These are phyloP conservation scores for Lipophrys pholis DNA, from an alignment of 2,113 vertebrate species.

Conservation along the genomic window DNA sequence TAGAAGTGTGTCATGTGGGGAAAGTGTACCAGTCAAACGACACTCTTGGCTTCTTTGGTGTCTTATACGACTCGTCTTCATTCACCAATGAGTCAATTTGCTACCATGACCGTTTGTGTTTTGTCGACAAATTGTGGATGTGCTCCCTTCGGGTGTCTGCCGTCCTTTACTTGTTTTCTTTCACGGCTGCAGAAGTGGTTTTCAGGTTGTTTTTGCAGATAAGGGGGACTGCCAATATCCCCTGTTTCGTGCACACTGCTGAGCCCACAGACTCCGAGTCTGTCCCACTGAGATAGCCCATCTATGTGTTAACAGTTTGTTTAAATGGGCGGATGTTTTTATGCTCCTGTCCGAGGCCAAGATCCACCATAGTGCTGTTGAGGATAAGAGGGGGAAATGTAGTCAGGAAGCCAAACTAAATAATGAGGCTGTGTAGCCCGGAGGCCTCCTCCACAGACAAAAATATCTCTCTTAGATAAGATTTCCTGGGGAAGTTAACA, in stretches of 20 bases:
- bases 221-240: constrained; percentile 47
- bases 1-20: background rate
- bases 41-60: background rate
- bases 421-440: constrained; percentile 69
- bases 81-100: background rate
- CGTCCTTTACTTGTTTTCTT: constrained; percentile 41
- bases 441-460: constrained; percentile 63
- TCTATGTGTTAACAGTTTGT: constrained; percentile 77
- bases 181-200: constrained; percentile 50
- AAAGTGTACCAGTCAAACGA: background rate
- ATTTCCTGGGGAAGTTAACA: constrained; percentile 75
- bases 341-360: constrained; percentile 69
- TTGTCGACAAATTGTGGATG: constrained; percentile 8
- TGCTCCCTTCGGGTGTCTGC: constrained; percentile 35
- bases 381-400: constrained; percentile 74
- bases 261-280: constrained; percentile 57
- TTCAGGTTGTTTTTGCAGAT: constrained; percentile 56
- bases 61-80: background rate
- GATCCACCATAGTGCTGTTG: constrained; percentile 65
- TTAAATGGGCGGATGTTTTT: constrained; percentile 79
- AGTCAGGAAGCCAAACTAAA: constrained; percentile 79
- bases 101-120: constrained; percentile 20
- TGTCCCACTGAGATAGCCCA: constrained; percentile 64
- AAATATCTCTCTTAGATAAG: constrained; percentile 74
- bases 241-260: constrained; percentile 51